Percentiles rank a stretch among this genome's conserved stretches.
Conservation (phyloP, 2,888 invertebrate species). For the Polydrusus pterygomalis region DNA sequence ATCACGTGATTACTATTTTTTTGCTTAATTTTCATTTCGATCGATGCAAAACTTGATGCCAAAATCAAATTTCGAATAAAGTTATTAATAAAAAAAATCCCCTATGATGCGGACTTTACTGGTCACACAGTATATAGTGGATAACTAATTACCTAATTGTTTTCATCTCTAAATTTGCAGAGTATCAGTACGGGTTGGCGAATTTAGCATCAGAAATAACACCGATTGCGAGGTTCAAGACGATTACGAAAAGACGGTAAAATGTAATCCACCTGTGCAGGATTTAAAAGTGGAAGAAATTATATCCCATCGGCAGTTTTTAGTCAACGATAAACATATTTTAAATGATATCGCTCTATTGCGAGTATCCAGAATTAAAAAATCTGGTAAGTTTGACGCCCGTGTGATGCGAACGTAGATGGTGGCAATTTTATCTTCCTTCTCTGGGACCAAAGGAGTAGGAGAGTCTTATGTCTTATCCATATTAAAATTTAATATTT, state of each 20-base stretch:
- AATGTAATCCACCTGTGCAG: constrained; percentile 72
- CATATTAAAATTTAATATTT: too few species aligned
- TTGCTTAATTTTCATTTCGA: too few species aligned
- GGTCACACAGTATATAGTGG: neutral
- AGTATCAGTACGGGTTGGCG: constrained; percentile 78
- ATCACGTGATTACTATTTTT: too few species aligned
- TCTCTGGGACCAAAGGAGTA: too few species aligned
- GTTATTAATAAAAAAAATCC: too few species aligned
- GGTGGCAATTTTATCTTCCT: too few species aligned
- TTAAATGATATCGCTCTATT: constrained; percentile 78
- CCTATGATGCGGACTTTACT: too few species aligned
- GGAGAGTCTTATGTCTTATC: too few species aligned
- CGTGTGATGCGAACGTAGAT: too few species aligned
- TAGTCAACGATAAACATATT: constrained; percentile 66
- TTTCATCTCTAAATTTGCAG: constrained; percentile 59
- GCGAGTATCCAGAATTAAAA: constrained; percentile 69
- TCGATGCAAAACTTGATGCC: too few species aligned
- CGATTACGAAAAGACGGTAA: constrained; percentile 60
- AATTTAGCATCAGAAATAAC: constrained; percentile 73
- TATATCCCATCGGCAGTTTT: constrained; percentile 74
- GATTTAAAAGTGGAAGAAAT: constrained; percentile 73
- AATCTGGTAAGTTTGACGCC: constrained; percentile 61
- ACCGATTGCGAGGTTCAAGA: constrained; percentile 69
- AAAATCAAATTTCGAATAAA: too few species aligned
- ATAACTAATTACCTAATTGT: neutral